A percentile compares a stretch with the other conserved stretches of the same genome.
phyloP scores from a whole-genome alignment of 2,797 vertebrate species.

The Eulemur coronatus region DNA sequence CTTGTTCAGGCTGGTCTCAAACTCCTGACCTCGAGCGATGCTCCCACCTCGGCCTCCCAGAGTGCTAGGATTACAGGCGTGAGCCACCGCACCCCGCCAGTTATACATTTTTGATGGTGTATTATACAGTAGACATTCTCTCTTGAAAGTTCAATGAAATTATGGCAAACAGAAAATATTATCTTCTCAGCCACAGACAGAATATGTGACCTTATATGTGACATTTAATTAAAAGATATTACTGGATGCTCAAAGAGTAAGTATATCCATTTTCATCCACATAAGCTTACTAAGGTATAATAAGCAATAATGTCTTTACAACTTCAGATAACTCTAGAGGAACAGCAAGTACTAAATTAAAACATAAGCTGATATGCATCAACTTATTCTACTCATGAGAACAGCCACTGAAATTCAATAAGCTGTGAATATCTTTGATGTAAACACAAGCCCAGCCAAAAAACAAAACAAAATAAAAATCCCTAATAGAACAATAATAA shows the following conservation, averaged over 20 bases:
- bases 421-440: background rate
- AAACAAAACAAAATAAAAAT: background rate
- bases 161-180: background rate
- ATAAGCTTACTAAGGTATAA: background rate
- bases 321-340: background rate
- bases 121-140: background rate
- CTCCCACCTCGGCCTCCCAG: no score
- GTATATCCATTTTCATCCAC: background rate
- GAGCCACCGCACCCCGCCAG: background rate
- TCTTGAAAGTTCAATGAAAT: background rate
- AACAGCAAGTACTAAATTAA: background rate
- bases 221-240: background rate
- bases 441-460: background rate
- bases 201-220: background rate
- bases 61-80: no score
- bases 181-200: background rate
- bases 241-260: background rate
- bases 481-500: background rate
- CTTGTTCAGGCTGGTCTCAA: no score
- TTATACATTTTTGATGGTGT: background rate
- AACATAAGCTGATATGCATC: background rate
- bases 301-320: background rate
- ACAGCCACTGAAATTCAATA: slow-evolving; percentile 23
- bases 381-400: background rate
- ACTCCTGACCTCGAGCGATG: no score